A percentile compares a stretch with the other conserved stretches of the same genome.
phyloP scores from a whole-genome alignment of 1,140 invertebrate species.

The Drosophila arawakana region DNA sequence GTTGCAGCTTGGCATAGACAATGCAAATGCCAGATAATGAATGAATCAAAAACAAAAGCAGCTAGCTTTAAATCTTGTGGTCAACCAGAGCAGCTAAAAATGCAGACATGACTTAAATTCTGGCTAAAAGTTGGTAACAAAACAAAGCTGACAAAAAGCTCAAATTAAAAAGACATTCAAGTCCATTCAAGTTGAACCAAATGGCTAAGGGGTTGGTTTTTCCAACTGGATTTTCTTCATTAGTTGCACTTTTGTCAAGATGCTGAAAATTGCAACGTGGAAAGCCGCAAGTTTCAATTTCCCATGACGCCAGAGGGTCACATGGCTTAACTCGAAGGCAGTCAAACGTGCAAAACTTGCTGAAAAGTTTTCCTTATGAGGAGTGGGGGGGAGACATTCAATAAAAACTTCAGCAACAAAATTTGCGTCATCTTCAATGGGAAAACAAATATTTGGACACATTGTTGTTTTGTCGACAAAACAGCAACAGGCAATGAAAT shows the following conservation, averaged over 20 bases:
- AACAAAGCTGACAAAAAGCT: neutral
- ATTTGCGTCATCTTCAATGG: conserved; percentile 17
- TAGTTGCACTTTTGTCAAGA: conserved; percentile 7
- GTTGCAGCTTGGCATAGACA: conserved; percentile 17
- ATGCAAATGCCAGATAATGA: conserved; percentile 27
- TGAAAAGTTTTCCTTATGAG: neutral
- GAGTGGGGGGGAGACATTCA: neutral
- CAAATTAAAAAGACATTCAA: neutral
- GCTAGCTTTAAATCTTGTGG: neutral
- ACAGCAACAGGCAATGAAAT: conserved; percentile 28
- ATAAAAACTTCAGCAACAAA: conserved; percentile 17
- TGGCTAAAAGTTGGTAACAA: neutral
- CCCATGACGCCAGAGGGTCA: conserved; percentile 3
- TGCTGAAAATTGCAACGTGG: neutral
- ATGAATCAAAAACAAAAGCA: conserved; percentile 31
- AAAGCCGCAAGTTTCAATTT: conserved; percentile 30
- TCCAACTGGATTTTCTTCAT: conserved; percentile 3
- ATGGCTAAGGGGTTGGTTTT: neutral
- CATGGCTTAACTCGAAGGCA: conserved; percentile 7
- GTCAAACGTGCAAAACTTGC: conserved; percentile 3
- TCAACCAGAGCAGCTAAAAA: neutral
- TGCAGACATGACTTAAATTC: neutral
- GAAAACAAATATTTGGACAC: conserved; percentile 39
- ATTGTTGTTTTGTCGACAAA: conserved; percentile 13
- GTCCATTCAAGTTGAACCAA: neutral